Evolutionary conservation across 2,113 vertebrate genomes (phyloP), one percentile per base, ranked within the genome.

Genomic region (Cyprinodon brontotheroides): DNA sequence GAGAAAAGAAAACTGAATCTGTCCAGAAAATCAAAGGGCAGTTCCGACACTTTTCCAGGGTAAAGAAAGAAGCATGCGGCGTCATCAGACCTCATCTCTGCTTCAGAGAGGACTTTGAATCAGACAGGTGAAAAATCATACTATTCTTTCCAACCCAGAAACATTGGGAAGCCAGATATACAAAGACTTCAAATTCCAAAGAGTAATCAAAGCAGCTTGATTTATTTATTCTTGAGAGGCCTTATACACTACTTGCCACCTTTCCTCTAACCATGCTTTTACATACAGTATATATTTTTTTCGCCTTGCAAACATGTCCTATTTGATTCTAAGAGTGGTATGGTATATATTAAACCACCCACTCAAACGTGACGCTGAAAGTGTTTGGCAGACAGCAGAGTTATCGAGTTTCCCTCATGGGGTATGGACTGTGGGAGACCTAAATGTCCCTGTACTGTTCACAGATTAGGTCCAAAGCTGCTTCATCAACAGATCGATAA

Each of bases 401-500:
- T 65, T 72, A 76, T 86, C 74, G 63, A 77, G 22, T 79, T 78
- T 75, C 70, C 22, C 36, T 69, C 10, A 60, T 69, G 6, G 69
- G 70, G 10, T 17, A 60, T 70, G 53, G 10, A 82, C 7, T 12
- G 77, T 3, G 59, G 74, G 73, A 82, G 13, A 70, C 53, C 61
- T 72, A 11, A 7, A 45, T 40, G 75, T 63, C 50, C 65, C 84
- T 43, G 22, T 61, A 47, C 65, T 74, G 68, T 80, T 61, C 74
- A 68, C 68, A 75, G 68, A 85, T 84, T 45, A 36, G 36, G 48
- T 64, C 70, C 73, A 45, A 3, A 1, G 1, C 2, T 79, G 87
- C 88, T 89, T 79, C 62, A 77, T 70, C 70, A 86, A 88, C 83
- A 78, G 72, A 88, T 91, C 90, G 75, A 90, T 92, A 63, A 36